Evolutionary conservation across 2,113 vertebrate genomes (phyloP), one percentile per base, ranked within the genome.

Genomic region (Morone chrysops): DNA sequence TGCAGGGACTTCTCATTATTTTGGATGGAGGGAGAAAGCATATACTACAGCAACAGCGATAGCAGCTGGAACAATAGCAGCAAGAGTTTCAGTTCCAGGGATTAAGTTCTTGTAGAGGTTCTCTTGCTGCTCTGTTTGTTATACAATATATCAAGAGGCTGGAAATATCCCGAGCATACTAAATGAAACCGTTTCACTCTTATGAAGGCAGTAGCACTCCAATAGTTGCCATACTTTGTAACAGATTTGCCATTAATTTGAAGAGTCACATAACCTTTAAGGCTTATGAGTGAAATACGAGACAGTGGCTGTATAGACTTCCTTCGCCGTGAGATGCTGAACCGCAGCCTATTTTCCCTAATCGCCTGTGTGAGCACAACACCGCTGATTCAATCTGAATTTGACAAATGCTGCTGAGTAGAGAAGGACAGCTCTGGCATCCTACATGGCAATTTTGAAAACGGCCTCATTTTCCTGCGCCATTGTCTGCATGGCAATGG

Each of bases 381-480:
- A 66, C 75, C 31, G 12, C 86, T 91, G 93, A 92, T 92, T 87
- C 89, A 87, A 90, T 92, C 84, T 86, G 89, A 90, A 83, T 88
- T 82, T 89, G 88, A 92, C 89, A 89, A 92, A 94, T 92, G 91
- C 69, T 82, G 88, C 91, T 92, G 92, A 90, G 87, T 80, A 65
- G 89, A 87, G 75, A 51, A 82, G 84, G 79, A 89, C 80, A 80
- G 81, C 83, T 77, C 84, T 62, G 82, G 80, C 92, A 82, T 87
- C 85, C 86, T 85, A 81, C 90, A 88, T 71, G 53, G 78, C 90
- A 91, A 93, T 94, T 93, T 85, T 87, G 63, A 88, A 90, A 91
- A 89, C 56, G 22, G 8, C 80, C 91, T 92, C 89, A 90, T 93
- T 91, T 93, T 66, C 78, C 79, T 47, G 77, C 25, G 2, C 84